These are phyloP conservation scores for Sinhomidia bicolor DNA, from an alignment of 2,888 invertebrate genomes.

Conservation along the genomic window DNA sequence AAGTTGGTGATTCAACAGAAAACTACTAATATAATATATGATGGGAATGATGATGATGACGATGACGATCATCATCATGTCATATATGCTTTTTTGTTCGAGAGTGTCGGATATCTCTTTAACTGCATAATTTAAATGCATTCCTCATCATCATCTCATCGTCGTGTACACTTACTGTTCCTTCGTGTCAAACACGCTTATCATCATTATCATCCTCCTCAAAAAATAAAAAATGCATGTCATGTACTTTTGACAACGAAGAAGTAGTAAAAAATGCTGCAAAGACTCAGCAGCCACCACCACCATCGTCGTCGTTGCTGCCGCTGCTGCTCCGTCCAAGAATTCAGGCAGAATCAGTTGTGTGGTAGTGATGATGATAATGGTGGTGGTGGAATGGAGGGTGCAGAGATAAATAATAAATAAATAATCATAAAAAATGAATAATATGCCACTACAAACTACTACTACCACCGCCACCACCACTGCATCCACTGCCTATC, in stretches of 20 bases:
- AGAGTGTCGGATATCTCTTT: slow-evolving; percentile 47
- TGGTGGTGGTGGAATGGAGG: slow-evolving; percentile 26
- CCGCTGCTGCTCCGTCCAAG: background rate
- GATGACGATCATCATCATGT: slow-evolving; percentile 6
- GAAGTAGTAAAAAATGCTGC: slow-evolving; percentile 28
- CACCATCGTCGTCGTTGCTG: no score
- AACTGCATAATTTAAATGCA: slow-evolving; percentile 50
- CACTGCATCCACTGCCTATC: no score
- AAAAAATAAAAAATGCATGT: slow-evolving; percentile 61
- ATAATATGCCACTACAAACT: slow-evolving; percentile 40
- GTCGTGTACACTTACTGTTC: slow-evolving; percentile 54
- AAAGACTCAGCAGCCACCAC: background rate
- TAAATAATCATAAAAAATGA: slow-evolving; percentile 40
- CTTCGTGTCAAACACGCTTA: slow-evolving; percentile 70
- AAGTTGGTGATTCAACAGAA: slow-evolving; percentile 16
- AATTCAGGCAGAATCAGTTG: slow-evolving; percentile 5
- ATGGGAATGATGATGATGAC: background rate
- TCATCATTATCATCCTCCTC: slow-evolving; percentile 56
- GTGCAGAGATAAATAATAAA: slow-evolving; percentile 29
- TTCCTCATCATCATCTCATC: slow-evolving; percentile 47
- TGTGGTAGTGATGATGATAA: background rate
- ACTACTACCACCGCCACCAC: no score
- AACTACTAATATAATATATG: slow-evolving; percentile 1
- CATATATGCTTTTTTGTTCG: slow-evolving; percentile 38
- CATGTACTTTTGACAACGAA: slow-evolving; percentile 46